Conservation (phyloP, 2,797 vertebrate species). For the Tenualosa thibaudeaui region DNA sequence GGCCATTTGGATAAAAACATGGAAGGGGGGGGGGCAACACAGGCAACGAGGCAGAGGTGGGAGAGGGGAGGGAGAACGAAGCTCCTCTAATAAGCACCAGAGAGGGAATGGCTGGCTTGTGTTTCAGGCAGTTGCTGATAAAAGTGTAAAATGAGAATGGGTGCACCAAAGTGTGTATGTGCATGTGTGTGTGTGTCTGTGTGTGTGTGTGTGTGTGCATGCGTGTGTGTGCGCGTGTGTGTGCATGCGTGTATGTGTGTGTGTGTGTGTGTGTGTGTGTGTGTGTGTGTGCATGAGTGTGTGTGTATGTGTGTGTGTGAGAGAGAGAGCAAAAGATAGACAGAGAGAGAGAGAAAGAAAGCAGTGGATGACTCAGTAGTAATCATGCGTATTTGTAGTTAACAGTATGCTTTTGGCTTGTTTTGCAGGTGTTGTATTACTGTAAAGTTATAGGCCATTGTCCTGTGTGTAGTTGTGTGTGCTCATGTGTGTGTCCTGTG, state of each 20-base stretch:
- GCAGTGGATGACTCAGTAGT: not conserved
- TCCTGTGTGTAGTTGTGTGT: not conserved
- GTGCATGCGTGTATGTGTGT: no score
- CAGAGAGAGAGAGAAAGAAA: not conserved
- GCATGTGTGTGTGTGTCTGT: not conserved
- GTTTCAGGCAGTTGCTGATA: not conserved
- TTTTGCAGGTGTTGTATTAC: slow-evolving; percentile 6
- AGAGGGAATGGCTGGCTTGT: not conserved
- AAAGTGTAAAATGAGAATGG: not conserved
- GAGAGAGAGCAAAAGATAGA: not conserved
- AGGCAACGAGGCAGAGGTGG: not conserved
- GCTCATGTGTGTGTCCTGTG: not conserved
- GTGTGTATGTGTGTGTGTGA: not conserved
- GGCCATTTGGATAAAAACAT: slow-evolving; percentile 16
- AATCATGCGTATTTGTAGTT: not conserved
- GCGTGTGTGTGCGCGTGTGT: no score
- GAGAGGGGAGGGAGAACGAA: not conserved
- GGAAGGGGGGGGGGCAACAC: not conserved
- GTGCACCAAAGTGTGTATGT: not conserved
- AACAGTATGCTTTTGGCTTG: not conserved
- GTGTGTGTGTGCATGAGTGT: not conserved
- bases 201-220: not conserved
- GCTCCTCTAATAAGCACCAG: not conserved
- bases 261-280: no score
- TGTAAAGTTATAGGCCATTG: not conserved